Evolutionary conservation across 2,113 vertebrate genomes (phyloP).

Genomic region (Abramis brama): DNA sequence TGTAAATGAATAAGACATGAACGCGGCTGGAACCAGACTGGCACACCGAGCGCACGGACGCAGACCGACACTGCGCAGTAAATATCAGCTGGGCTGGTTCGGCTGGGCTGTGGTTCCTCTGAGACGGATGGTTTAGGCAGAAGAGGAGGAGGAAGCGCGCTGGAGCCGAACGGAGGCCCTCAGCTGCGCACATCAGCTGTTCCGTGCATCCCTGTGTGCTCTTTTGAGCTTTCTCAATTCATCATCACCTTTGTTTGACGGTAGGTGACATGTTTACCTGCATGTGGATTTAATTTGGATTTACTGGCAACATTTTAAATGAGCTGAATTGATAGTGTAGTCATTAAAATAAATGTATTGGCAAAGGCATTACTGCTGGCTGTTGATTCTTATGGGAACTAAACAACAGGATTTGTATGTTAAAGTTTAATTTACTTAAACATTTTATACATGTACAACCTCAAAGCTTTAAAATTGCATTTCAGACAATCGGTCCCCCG

Average conservation of each 20-base stretch:
- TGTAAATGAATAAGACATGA: constrained; percentile 70
- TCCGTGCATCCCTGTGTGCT: not conserved
- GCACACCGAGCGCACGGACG: constrained; percentile 29
- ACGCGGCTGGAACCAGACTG: constrained; percentile 35
- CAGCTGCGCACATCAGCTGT: constrained; percentile 21
- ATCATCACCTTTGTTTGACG: constrained; percentile 23
- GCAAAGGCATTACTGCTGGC: not conserved
- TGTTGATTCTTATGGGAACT: not conserved
- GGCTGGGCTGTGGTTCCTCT: not conserved
- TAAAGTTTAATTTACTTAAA: not conserved
- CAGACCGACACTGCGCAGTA: constrained; percentile 22
- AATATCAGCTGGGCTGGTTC: not conserved
- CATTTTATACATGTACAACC: not conserved
- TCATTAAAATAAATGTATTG: not conserved
- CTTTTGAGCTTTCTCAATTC: not conserved
- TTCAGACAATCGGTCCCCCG: not conserved
- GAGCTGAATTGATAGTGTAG: not conserved
- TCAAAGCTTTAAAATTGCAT: not conserved
- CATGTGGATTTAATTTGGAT: not conserved
- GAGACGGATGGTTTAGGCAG: constrained; percentile 33
- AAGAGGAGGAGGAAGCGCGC: constrained; percentile 34
- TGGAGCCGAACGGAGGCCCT: constrained; percentile 39
- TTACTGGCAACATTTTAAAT: not conserved
- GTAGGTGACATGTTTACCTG: constrained; percentile 51
- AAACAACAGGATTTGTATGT: not conserved